Evolutionary conservation across 2,888 invertebrate species (phyloP).

Genomic region (Conus canariensis): DNA sequence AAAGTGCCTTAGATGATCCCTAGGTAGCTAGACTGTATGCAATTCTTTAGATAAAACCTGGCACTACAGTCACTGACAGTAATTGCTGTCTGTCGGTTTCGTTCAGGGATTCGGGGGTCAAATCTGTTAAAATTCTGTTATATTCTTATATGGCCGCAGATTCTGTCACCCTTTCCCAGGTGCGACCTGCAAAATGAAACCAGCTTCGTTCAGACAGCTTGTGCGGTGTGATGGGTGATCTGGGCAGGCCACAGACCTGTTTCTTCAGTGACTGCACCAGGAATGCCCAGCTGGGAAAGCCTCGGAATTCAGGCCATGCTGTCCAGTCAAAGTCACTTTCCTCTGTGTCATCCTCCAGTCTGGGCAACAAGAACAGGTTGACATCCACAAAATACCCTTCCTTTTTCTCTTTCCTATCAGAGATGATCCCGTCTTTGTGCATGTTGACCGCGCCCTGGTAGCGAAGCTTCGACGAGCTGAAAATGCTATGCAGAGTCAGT

Average conservation of each 20-base stretch:
- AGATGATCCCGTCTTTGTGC: slow-evolving; percentile 42
- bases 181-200: slow-evolving; percentile 90
- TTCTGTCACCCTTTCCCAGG: slow-evolving; percentile 93
- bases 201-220: slow-evolving; percentile 90
- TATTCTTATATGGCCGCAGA: slow-evolving; percentile 91
- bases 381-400: slow-evolving; percentile 51
- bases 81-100: too few species aligned
- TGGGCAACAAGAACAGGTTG: slow-evolving; percentile 68
- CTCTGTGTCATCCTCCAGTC: slow-evolving; percentile 61
- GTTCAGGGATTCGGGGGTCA: slow-evolving; percentile 73
- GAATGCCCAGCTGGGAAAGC: slow-evolving; percentile 81
- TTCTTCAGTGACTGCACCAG: slow-evolving; percentile 85
- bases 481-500: slow-evolving; percentile 64
- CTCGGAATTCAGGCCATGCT: slow-evolving; percentile 72
- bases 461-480: slow-evolving; percentile 75
- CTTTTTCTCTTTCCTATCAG: slow-evolving; percentile 39
- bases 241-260: slow-evolving; percentile 86
- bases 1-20: too few species aligned
- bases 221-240: slow-evolving; percentile 86
- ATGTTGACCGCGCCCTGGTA: slow-evolving; percentile 65
- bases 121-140: slow-evolving; percentile 84
- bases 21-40: too few species aligned
- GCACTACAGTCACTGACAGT: too few species aligned
- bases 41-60: too few species aligned
- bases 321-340: slow-evolving; percentile 63